Percentiles rank a stretch among this genome's conserved stretches.
phyloP scores from a whole-genome alignment of 2,797 vertebrate species.

The Echiichthys vipera region DNA sequence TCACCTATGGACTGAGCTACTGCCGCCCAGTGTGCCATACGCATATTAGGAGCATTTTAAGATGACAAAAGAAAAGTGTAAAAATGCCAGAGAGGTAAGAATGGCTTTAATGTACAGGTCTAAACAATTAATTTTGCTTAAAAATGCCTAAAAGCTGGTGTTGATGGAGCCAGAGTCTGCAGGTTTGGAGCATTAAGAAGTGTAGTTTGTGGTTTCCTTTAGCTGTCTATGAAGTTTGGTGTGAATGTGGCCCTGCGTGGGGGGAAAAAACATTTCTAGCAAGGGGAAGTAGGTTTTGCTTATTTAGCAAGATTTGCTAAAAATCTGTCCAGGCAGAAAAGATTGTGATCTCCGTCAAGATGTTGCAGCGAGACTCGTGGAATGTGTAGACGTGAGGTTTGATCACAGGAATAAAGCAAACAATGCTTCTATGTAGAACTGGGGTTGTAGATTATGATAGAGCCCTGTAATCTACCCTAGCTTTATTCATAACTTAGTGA shows the following conservation, averaged over 20 bases:
- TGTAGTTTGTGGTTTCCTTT: background rate
- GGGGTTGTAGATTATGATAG: background rate
- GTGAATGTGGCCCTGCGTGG: background rate
- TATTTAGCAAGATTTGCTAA: slow-evolving; percentile 41
- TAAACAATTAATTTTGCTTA: background rate
- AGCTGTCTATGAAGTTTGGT: background rate
- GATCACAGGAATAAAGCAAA: background rate
- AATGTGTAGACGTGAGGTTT: slow-evolving; percentile 15
- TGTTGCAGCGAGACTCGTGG: slow-evolving; percentile 25
- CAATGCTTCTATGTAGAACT: background rate
- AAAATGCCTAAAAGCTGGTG: background rate
- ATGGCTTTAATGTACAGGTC: too few species aligned
- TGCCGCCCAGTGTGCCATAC: too few species aligned
- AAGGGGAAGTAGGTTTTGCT: slow-evolving; percentile 53
- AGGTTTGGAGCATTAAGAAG: background rate
- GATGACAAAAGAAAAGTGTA: too few species aligned
- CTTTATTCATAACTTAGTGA: background rate
- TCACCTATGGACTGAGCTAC: too few species aligned
- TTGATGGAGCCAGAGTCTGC: background rate
- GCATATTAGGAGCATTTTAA: too few species aligned
- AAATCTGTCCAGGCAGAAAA: slow-evolving; percentile 31
- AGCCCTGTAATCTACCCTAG: background rate
- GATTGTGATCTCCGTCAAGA: slow-evolving; percentile 33
- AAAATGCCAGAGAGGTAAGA: too few species aligned
- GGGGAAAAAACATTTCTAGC: background rate